Evolutionary conservation across 2,888 invertebrate genomes (phyloP), one percentile per base, ranked within the genome.

Genomic region (Netelia fuscicornis): DNA sequence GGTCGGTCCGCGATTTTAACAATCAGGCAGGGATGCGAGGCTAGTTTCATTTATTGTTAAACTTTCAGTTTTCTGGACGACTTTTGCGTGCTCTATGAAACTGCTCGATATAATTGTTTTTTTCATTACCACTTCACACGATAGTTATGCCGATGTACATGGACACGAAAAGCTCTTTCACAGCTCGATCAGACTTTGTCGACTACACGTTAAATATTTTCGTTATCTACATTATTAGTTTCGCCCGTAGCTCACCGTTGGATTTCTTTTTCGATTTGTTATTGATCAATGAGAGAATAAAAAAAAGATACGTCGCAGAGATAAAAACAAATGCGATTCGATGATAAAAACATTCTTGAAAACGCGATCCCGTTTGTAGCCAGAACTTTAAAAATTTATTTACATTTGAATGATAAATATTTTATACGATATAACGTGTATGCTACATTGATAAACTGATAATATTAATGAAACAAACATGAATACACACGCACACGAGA

Each of bases 51-150:
- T 52, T 82, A 82, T 71, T 54, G 54, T 20, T 72, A 76, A 79
- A 82, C 85, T 85, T 85, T 85, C 82, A 82, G 75, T 76, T 44
- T 85, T 76, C n/a, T 76, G 82, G 82, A 85, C 79, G 81, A 77
- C 30, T 84, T 72, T 75, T 65, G 5, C 62, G 30, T 30, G 74
- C 52, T 75, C 75, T 42, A 70, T 70, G 44, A 42, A 62, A 60
- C 25, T 60, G 52, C 44, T 52, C 44, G 52, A 48, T 30, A 64
- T 42, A 6, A 71, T 54, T 48, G 20, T 52, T 54, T 23, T 44
- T 48, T n/a, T 25, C n/a, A 1, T 30, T 44, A 23, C 37, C 11
- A 60, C 17, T 10, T 52, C n/a, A 42, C 13, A 13, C 48, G 11
- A 48, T 48, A 48, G 10, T 48, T 44, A 71, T 58, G 58, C 48